Percentiles rank a stretch among this genome's conserved stretches.
Evolutionary conservation across 2,797 vertebrate species (phyloP).

Genomic region (Lepilemur septentrionalis): DNA sequence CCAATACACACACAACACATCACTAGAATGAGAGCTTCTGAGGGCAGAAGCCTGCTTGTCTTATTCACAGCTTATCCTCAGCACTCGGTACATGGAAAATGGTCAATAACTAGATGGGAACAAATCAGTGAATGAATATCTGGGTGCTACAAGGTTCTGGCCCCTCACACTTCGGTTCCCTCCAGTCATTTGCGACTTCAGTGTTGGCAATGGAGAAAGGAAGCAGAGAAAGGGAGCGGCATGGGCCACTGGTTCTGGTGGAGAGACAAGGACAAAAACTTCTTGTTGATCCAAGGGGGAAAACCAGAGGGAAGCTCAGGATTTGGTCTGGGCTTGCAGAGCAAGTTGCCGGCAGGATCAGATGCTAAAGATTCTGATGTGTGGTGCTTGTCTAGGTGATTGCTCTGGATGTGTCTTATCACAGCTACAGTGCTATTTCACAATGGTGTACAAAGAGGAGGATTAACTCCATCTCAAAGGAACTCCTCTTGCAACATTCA

Average conservation of each 20-base stretch:
- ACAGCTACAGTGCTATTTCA: background rate
- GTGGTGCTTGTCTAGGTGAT: background rate
- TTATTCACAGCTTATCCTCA: background rate
- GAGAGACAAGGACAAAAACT: background rate
- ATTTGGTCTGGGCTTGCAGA: background rate
- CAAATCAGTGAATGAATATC: background rate
- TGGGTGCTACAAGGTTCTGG: background rate
- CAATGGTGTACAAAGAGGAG: background rate
- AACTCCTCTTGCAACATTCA: slow-evolving; percentile 29
- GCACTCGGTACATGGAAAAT: background rate
- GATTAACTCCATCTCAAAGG: background rate
- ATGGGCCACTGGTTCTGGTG: background rate
- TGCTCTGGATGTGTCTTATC: background rate
- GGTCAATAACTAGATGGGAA: background rate
- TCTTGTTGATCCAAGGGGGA: background rate
- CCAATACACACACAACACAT: background rate
- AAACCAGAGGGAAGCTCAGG: background rate
- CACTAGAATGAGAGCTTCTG: background rate
- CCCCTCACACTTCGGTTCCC: background rate
- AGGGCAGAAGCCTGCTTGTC: background rate
- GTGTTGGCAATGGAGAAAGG: background rate
- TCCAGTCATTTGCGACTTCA: background rate
- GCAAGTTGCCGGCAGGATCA: background rate
- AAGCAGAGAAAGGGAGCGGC: background rate
- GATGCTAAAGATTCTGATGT: background rate